Percentiles rank a stretch among this genome's conserved stretches.
phyloP scores from a whole-genome alignment of 2,797 vertebrate species.

The Notamacropus eugenii region DNA sequence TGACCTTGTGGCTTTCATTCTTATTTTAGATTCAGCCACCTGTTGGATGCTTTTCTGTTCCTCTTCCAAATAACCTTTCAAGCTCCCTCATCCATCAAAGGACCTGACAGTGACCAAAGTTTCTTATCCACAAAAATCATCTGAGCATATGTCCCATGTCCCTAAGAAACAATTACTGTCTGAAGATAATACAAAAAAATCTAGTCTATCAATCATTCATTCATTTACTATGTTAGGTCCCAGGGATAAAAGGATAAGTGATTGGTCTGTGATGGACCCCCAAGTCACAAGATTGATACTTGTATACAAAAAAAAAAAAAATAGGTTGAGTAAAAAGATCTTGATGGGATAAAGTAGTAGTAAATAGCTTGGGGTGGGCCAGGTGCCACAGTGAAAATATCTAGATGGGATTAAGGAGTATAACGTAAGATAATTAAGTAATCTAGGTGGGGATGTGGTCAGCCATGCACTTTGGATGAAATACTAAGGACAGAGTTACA shows the following conservation, averaged over 20 bases:
- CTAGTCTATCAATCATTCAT: not conserved
- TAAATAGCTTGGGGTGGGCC: no score
- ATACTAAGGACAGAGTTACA: no score
- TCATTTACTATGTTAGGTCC: not conserved
- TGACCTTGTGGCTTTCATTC: fast-evolving
- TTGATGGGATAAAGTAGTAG: no score
- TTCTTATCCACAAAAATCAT: not conserved
- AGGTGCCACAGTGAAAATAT: no score
- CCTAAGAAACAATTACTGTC: not conserved
- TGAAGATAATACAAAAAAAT: not conserved
- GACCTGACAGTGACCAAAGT: not conserved
- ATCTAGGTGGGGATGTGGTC: no score
- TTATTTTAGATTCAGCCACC: not conserved
- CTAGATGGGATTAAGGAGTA: no score
- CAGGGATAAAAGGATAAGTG: not conserved
- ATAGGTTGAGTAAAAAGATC: no score
- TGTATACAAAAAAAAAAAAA: no score
- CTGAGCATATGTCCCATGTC: not conserved
- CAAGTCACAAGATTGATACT: no score
- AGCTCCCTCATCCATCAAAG: not conserved
- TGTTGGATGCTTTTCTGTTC: not conserved
- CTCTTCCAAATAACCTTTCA: not conserved
- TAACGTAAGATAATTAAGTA: no score
- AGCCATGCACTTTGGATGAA: no score
- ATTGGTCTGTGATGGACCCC: no score